A percentile compares a stretch with the other conserved stretches of the same genome.
Conservation (phyloP, 2,888 invertebrate species). For the Caenorhabditis angaria region DNA sequence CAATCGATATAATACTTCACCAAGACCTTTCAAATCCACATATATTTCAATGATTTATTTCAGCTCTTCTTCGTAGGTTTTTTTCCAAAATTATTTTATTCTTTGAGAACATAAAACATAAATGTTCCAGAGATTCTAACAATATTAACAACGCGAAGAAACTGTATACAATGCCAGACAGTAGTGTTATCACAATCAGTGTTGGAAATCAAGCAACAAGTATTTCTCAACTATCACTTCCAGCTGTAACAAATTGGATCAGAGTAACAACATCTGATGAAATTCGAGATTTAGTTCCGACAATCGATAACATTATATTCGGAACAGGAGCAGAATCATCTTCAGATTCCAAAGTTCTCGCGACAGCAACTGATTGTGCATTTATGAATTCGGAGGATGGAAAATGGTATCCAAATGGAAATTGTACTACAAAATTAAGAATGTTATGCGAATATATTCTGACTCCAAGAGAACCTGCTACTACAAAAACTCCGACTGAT, state of each 20-base stretch:
- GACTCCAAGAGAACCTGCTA: neutral
- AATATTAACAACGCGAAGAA: conserved; percentile 11
- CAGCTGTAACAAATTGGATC: neutral
- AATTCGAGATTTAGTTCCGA: neutral
- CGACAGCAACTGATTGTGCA: neutral
- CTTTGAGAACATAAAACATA: neutral
- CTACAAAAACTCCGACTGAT: neutral
- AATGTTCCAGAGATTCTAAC: conserved; percentile 16
- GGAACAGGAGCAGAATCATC: neutral
- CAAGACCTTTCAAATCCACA: conserved; percentile 24
- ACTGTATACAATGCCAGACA: conserved; percentile 17
- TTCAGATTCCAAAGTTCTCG: neutral
- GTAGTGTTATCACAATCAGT: conserved; percentile 21
- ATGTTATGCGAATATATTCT: conserved; percentile 6
- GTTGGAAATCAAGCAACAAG: conserved; percentile 11
- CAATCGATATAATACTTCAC: conserved; percentile 19
- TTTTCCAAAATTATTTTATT: neutral
- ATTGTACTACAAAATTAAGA: neutral
- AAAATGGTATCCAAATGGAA: conserved; percentile 7
- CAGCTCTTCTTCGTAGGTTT: conserved; percentile 27
- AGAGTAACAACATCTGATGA: neutral
- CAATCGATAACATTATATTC: conserved; percentile 6
- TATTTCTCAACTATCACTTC: neutral
- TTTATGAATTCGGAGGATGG: conserved; percentile 1
- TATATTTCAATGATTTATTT: conserved; percentile 36